Evolutionary conservation across 2,888 invertebrate species (phyloP).

Genomic region (Bombylius discolor): DNA sequence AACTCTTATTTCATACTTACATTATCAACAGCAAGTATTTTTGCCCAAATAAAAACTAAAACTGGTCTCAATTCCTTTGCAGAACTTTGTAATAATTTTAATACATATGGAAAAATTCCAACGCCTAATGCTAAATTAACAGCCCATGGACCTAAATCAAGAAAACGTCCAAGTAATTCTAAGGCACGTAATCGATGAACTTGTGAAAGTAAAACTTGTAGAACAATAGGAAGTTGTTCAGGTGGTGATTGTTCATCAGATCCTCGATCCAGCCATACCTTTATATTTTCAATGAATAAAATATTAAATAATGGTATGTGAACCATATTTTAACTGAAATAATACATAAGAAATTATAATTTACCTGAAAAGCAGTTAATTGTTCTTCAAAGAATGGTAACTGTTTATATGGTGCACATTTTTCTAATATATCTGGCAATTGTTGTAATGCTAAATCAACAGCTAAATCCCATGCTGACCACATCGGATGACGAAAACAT

Average conservation of each 20-base stretch:
- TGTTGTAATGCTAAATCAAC: slow-evolving; percentile 89
- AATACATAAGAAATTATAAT: not conserved
- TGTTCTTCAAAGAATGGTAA: slow-evolving; percentile 96
- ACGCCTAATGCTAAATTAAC: slow-evolving; percentile 92
- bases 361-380: slow-evolving; percentile 83
- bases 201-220: slow-evolving; percentile 68
- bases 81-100: slow-evolving; percentile 90
- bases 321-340: not conserved
- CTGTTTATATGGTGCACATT: slow-evolving; percentile 49
- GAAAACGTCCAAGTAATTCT: slow-evolving; percentile 82
- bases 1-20: slow-evolving; percentile 43
- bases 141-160: slow-evolving; percentile 93
- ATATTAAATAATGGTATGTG: not conserved
- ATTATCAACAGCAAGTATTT: slow-evolving; percentile 91
- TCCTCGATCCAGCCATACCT: slow-evolving; percentile 45
- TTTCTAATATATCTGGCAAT: slow-evolving; percentile 60
- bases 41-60: slow-evolving; percentile 97
- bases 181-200: slow-evolving; percentile 85
- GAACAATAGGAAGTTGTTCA: slow-evolving; percentile 91
- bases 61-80: slow-evolving; percentile 84
- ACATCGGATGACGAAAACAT: slow-evolving; percentile 81
- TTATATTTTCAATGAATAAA: slow-evolving; percentile 23
- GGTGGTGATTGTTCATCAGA: slow-evolving; percentile 72
- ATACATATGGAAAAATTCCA: slow-evolving; percentile 97
- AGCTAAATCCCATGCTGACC: slow-evolving; percentile 97